Evolutionary conservation across 2,797 vertebrate genomes (phyloP), one percentile per base, ranked within the genome.

Genomic region (Lepilemur septentrionalis): DNA sequence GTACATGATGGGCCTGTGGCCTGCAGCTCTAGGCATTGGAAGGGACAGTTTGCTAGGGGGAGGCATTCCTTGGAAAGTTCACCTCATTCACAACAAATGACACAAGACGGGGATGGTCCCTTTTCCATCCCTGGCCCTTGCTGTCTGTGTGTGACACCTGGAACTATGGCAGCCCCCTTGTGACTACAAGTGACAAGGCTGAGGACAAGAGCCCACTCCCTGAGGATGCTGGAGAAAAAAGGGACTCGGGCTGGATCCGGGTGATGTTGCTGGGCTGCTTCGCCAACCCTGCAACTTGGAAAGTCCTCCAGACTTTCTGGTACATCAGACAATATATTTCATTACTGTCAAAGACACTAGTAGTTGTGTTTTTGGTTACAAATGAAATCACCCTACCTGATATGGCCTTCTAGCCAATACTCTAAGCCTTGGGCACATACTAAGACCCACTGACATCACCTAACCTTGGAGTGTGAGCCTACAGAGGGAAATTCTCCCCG

Each of bases 401-500:
- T 12, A 43, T 0, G 32, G 80, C 9, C 50, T 92, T 86, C 61
- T 18, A 57, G 78, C 22, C n/a, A 59, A 75, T 38, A 20, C 48
- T 43, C 17, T 55, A 43, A 89, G 78, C 32, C 28, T 17, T 35
- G 43, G 80, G 43, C 52, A 91, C 12, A 63, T n/a, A 43, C 28
- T 59, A 67, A 70, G 85, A 82, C 14, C 61, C 35, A n/a, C 6
- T 55, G 59, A 91, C 59, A 91, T 15, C 67, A 30, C 23, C 57
- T 65, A 84, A 59, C 57, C 67, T 61, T n/a, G 48, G 43, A 70
- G 55, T 30, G 10, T 0, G 50, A 91, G 92, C 52, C 69, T 9
- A 25, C n/a, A 97, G 86, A 97, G 82, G 90, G 93, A 1, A 28
- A 30, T 48, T 86, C 89, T 94, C 13, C 79, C 79, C 48, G 18